Evolutionary conservation across 1,140 invertebrate genomes (phyloP).

Genomic region (Lepidostoma basale): DNA sequence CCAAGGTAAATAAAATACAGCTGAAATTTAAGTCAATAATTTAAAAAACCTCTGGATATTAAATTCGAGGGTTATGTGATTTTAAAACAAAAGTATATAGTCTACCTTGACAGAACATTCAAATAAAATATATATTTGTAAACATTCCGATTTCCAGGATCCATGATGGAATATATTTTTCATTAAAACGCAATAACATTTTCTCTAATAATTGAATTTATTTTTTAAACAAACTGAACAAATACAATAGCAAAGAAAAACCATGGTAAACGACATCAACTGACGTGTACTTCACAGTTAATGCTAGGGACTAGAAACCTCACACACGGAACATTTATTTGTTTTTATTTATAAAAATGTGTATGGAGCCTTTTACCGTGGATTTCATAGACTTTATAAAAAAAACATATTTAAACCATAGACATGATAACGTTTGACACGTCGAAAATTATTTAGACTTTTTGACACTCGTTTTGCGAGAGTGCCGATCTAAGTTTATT

Average conservation of each 20-base stretch:
- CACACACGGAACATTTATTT: background rate
- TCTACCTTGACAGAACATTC: slow-evolving; percentile 62
- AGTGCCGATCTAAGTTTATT: background rate
- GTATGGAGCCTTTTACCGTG: background rate
- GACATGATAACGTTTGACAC: background rate
- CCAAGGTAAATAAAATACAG: slow-evolving; percentile 52
- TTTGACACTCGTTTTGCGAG: slow-evolving; percentile 6
- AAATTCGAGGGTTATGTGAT: slow-evolving; percentile 9
- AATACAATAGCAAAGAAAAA: slow-evolving; percentile 25
- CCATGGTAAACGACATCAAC: slow-evolving; percentile 22
- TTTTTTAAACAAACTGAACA: slow-evolving; percentile 29
- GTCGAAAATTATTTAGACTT: background rate
- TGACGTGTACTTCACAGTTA: slow-evolving; percentile 44
- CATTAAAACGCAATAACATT: slow-evolving; percentile 29
- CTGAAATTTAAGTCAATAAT: slow-evolving; percentile 46
- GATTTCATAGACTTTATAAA: too few relatives aligned
- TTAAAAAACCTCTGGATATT: background rate
- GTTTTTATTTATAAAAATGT: background rate
- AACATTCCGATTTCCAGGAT: slow-evolving; percentile 60
- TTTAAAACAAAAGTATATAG: background rate
- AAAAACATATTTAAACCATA: background rate
- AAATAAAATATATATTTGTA: slow-evolving; percentile 65
- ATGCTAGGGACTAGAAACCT: background rate
- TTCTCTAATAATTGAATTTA: slow-evolving; percentile 22
- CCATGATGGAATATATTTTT: slow-evolving; percentile 59